phyloP scores from a whole-genome alignment of 2,113 vertebrate genomes.

The Ahaetulla prasina region DNA sequence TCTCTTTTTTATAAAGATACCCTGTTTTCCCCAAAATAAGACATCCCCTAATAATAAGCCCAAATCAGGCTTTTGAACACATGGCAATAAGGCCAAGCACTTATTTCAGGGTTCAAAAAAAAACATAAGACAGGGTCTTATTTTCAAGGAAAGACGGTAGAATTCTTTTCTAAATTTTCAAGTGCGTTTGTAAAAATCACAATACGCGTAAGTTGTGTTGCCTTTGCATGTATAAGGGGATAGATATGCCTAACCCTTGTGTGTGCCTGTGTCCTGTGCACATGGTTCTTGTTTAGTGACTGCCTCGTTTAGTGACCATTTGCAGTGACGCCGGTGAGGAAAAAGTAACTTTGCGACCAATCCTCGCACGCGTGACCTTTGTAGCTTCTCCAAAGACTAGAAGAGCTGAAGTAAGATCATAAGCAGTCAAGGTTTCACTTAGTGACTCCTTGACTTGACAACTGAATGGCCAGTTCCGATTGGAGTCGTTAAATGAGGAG shows the following conservation, averaged over 20 bases:
- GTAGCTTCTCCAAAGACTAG: neutral
- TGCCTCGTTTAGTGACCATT: neutral
- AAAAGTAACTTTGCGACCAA: neutral
- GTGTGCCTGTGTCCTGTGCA: neutral
- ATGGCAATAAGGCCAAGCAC: too few relatives aligned
- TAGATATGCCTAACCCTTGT: neutral
- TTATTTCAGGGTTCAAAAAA: too few relatives aligned
- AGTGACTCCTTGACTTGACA: neutral
- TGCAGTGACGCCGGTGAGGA: neutral
- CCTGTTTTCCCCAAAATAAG: too few relatives aligned
- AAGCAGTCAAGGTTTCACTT: neutral
- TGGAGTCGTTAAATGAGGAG: neutral
- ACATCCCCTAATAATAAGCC: too few relatives aligned
- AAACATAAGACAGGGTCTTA: too few relatives aligned
- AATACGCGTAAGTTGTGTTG: neutral
- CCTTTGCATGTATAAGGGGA: neutral
- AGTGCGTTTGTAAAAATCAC: neutral
- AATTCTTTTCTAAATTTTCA: neutral
- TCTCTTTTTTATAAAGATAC: neutral
- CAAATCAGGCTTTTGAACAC: too few relatives aligned
- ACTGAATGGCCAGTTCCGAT: neutral
- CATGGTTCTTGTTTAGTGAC: neutral
- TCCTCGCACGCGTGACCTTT: neutral
- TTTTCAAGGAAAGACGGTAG: neutral
- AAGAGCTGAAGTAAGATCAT: neutral